Percentiles rank a stretch among this genome's conserved stretches.
phyloP scores from a whole-genome alignment of 2,888 invertebrate genomes.

The Chrysodeixis includens region DNA sequence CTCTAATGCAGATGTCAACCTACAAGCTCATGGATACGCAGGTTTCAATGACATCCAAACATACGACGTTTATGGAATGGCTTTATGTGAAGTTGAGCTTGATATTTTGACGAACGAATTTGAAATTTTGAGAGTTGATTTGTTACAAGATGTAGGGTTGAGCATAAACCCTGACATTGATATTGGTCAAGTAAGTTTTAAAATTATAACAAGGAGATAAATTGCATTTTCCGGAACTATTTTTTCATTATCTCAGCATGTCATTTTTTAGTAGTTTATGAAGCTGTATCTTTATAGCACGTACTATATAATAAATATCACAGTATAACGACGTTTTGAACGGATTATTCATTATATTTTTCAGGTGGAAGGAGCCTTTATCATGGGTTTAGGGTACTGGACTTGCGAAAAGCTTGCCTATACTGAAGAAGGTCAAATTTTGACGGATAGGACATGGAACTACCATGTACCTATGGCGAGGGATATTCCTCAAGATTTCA shows the following conservation, averaged over 20 bases:
- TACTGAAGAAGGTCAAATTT: constrained; percentile 86
- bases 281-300: too few species aligned
- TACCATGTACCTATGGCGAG: constrained; percentile 91
- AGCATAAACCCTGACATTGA: constrained; percentile 91
- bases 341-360: too few species aligned
- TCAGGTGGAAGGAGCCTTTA: constrained; percentile 91
- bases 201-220: neutral
- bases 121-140: constrained; percentile 89
- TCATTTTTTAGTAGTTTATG: too few species aligned
- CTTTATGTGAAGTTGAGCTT: constrained; percentile 91
- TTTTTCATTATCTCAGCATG: too few species aligned
- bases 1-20: constrained; percentile 65
- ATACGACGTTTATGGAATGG: constrained; percentile 85
- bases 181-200: constrained; percentile 89
- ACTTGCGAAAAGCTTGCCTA: constrained; percentile 91
- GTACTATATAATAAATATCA: too few species aligned
- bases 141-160: constrained; percentile 91
- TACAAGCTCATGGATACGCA: constrained; percentile 68
- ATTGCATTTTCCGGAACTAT: too few species aligned
- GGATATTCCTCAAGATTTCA: constrained; percentile 91
- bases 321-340: too few species aligned
- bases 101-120: constrained; percentile 92
- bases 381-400: constrained; percentile 91
- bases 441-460: constrained; percentile 92
- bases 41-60: constrained; percentile 43